Evolutionary conservation across 2,888 invertebrate species (phyloP), one percentile per base, ranked within the genome.

Genomic region (Neocrepidodera transversa): DNA sequence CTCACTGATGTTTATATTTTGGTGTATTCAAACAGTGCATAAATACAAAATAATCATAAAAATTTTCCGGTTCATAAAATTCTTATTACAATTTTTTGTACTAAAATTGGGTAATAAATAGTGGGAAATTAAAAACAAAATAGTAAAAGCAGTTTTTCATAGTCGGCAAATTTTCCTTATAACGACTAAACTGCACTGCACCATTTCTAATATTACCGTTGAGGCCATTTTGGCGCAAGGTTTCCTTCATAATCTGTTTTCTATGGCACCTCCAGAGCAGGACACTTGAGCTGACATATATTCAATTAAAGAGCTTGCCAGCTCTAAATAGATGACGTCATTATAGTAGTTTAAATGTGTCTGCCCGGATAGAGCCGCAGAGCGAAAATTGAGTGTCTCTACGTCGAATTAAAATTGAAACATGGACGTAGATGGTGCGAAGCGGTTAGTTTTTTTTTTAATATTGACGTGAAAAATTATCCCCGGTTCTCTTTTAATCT

Each of bases 291-390:
- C 62, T 64, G 67, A 65, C 66, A 66, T 66, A 68, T 67, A 68
- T 68, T 67, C 68, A 66, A 68, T 68, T 68, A 67, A 66, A 65
- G 60, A 60, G 63, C 62, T 66, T 64, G 66, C 65, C 66, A 68
- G 47, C 57, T 51, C 50, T 53, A 57, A 64, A 64, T 64, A 42
- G 57, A 62, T 53, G 64, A 47, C 56, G 58, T 58, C 58, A 56
- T 64, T 61, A 64, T 38, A 53, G 48, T 59, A 52, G 49, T 38
- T 57, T 57, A 26, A 57, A 52, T 57, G 43, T 55, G 40, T 35
- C 42, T 7, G 38, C 42, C 7, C 40, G 60, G 36, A 48, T 57
- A 50, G 51, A 53, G 35, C 51, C 49, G 36, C 43, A 48, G 45
- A 59, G 56, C 58, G 51, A 55, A 62, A 59, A 62, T 59, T 56